Evolutionary conservation across 2,797 vertebrate genomes (phyloP).

Genomic region (Miichthys miiuy): DNA sequence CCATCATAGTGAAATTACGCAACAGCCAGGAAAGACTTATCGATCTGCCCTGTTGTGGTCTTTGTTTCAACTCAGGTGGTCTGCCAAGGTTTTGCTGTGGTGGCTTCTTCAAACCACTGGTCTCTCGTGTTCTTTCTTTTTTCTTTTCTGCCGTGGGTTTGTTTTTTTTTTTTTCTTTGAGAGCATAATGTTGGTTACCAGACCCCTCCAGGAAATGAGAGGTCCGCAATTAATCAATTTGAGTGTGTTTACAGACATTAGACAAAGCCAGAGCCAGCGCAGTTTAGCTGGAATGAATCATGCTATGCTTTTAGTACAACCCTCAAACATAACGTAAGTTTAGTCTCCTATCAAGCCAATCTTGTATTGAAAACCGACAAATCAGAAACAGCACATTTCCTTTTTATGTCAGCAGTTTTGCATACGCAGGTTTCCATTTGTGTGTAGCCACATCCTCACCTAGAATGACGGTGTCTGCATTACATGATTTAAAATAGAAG

Average conservation of each 20-base stretch:
- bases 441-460: constrained; percentile 58
- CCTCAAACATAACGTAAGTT: too few species aligned
- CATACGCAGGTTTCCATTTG: not conserved
- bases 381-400: not conserved
- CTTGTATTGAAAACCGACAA: not conserved
- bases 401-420: constrained; percentile 20
- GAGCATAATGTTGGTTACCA: not conserved
- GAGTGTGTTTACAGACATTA: constrained; percentile 29
- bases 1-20: not conserved
- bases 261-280: constrained; percentile 10
- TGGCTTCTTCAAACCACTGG: constrained; percentile 19
- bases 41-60: constrained; percentile 35
- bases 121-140: not conserved
- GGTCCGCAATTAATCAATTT: constrained; percentile 38
- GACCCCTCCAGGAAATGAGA: constrained; percentile 54
- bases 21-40: constrained; percentile 32
- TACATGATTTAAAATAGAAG: constrained; percentile 3
- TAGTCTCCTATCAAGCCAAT: not conserved
- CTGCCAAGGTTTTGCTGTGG: constrained; percentile 11
- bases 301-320: not conserved
- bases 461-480: not conserved
- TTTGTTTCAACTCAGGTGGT: constrained; percentile 8
- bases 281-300: constrained; percentile 3
- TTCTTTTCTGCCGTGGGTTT: not conserved
- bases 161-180: constrained; percentile 4